Percentiles rank a stretch among this genome's conserved stretches.
These are phyloP conservation scores for Halcyon senegalensis DNA, from an alignment of 2,113 vertebrate genomes.

Conservation along the genomic window DNA sequence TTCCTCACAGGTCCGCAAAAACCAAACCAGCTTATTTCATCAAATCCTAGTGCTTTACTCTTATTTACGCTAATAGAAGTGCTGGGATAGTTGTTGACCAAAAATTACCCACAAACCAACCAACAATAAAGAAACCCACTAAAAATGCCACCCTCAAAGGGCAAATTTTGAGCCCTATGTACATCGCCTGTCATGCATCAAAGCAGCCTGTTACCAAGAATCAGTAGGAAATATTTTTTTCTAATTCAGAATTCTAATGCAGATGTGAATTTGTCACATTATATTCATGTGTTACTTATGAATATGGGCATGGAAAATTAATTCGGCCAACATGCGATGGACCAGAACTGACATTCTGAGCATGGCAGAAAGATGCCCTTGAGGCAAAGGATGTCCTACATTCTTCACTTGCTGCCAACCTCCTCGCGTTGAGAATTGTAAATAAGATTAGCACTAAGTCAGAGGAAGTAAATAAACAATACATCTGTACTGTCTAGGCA, in stretches of 20 bases:
- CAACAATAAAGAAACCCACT: neutral
- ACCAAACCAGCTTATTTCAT: neutral
- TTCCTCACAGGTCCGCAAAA: neutral
- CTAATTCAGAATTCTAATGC: neutral
- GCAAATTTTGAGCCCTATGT: neutral
- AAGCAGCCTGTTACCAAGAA: neutral
- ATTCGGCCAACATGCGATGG: neutral
- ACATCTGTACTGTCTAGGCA: neutral
- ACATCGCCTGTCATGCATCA: neutral
- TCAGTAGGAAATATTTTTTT: neutral
- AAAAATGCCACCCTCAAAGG: too few relatives aligned
- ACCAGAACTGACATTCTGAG: neutral
- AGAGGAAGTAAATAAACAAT: neutral
- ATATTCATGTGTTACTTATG: neutral
- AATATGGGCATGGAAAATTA: neutral
- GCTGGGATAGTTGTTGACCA: neutral
- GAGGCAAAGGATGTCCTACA: slow-evolving; percentile 25
- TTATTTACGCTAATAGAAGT: neutral
- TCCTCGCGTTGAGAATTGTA: neutral
- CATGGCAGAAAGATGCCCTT: neutral
- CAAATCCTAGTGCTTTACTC: neutral
- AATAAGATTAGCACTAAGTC: neutral
- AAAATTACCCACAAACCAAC: neutral
- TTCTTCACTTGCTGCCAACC: neutral
- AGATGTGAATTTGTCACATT: neutral